Evolutionary conservation across 2,888 invertebrate species (phyloP).

Genomic region (Priocnemis perturbator): DNA sequence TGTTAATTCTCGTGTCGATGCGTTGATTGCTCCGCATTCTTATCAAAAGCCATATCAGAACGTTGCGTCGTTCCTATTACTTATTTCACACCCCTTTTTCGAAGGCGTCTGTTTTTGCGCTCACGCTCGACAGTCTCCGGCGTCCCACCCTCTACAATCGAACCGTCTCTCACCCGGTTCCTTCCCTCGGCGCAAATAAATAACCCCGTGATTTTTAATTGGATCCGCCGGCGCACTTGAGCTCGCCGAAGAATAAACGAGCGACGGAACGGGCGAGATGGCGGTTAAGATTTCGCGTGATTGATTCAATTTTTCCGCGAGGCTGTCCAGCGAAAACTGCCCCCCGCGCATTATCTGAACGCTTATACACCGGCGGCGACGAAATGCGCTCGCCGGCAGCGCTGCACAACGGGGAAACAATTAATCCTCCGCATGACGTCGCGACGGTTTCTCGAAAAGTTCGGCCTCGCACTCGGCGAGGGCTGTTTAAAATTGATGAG

Average conservation of each 20-base stretch:
- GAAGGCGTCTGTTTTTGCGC: conserved; percentile 48
- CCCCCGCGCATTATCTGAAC: too few species aligned
- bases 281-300: conserved; percentile 17
- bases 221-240: conserved; percentile 38
- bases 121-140: conserved; percentile 62
- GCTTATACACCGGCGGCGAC: too few species aligned
- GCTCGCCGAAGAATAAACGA: conserved; percentile 41
- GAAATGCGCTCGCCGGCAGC: too few species aligned
- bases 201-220: conserved; percentile 64
- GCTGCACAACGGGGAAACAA: too few species aligned
- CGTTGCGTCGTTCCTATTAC: conserved; percentile 23
- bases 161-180: conserved; percentile 5
- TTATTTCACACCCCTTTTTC: not conserved
- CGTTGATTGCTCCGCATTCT: conserved; percentile 4
- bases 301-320: conserved; percentile 6
- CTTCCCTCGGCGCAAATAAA: conserved; percentile 50
- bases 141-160: conserved; percentile 45
- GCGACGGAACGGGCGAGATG: conserved; percentile 39
- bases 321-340: too few species aligned
- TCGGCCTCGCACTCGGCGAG: too few species aligned
- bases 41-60: not conserved
- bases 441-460: too few species aligned
- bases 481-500: too few species aligned
- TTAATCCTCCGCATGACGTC: too few species aligned
- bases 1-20: too few species aligned